A percentile compares a stretch with the other conserved stretches of the same genome.
Conservation (phyloP, 2,113 vertebrate species). For the Mobula birostris region DNA sequence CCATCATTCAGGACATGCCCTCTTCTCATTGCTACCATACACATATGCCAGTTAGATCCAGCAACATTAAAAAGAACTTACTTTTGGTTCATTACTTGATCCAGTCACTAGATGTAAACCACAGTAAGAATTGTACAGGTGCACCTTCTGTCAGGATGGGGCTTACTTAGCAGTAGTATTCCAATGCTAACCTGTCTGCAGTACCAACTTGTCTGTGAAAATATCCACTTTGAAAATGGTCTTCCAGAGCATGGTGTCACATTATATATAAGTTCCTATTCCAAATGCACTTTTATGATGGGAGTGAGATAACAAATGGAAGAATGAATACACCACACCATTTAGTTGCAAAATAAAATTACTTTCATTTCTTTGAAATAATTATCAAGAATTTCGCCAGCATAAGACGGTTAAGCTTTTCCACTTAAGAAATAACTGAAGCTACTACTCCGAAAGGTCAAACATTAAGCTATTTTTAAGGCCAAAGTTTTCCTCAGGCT, state of each 20-base stretch:
- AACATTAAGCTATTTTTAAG: not conserved
- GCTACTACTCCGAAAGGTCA: not conserved
- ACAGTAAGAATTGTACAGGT: not conserved
- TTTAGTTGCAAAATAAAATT: not conserved
- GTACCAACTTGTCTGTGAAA: not conserved
- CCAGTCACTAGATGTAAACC: not conserved
- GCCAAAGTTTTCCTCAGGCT: not conserved
- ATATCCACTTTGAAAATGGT: not conserved
- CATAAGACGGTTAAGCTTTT: not conserved
- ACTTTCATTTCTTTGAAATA: not conserved
- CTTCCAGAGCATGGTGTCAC: not conserved
- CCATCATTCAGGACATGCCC: too few relatives aligned
- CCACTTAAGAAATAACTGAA: not conserved
- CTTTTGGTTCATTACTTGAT: not conserved
- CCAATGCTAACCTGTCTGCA: not conserved
- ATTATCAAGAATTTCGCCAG: not conserved
- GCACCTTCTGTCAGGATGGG: not conserved
- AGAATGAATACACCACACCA: not conserved
- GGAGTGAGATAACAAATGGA: not conserved
- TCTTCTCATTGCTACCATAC: too few relatives aligned
- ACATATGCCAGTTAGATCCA: too few relatives aligned
- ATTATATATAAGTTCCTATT: not conserved
- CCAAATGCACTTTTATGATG: not conserved
- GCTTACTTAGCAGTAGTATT: not conserved
- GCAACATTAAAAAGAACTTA: not conserved